Evolutionary conservation across 2,797 vertebrate species (phyloP).

Genomic region (Adrianichthys oophorus): DNA sequence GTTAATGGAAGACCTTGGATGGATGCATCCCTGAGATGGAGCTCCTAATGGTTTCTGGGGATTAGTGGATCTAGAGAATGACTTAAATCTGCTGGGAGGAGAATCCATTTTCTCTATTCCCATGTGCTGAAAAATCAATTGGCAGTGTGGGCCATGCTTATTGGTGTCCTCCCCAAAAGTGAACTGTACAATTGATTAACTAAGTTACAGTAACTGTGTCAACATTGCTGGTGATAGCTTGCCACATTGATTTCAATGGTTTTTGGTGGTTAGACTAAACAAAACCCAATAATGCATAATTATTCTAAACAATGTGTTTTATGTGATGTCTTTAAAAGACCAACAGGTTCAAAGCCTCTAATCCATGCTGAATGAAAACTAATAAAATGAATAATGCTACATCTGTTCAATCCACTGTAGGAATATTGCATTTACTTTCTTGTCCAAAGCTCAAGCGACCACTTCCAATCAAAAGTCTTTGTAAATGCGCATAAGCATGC

Average conservation of each 20-base stretch:
- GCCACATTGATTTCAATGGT: neutral
- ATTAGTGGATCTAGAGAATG: conserved; percentile 50
- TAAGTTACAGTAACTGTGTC: conserved; percentile 1
- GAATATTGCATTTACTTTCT: too few species aligned
- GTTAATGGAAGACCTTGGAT: conserved; percentile 46
- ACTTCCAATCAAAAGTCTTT: too few species aligned
- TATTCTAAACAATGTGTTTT: too few species aligned
- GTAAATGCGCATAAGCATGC: too few species aligned
- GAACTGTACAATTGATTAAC: conserved; percentile 11
- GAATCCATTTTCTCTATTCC: conserved; percentile 50
- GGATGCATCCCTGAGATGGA: conserved; percentile 31
- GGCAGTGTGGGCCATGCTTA: conserved; percentile 12
- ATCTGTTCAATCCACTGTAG: too few species aligned
- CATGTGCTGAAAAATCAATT: conserved; percentile 37
- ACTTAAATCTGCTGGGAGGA: conserved; percentile 53
- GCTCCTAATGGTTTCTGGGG: conserved; percentile 59
- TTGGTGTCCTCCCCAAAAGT: conserved; percentile 20
- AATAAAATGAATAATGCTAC: too few species aligned
- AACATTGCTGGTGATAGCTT: neutral
- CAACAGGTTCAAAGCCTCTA: too few species aligned
- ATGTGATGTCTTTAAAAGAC: too few species aligned
- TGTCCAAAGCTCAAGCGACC: too few species aligned
- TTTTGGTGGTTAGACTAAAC: too few species aligned
- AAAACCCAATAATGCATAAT: too few species aligned
- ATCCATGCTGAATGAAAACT: too few species aligned